phyloP scores from a whole-genome alignment of 2,113 vertebrate species.

The Crotophaga sulcirostris region DNA sequence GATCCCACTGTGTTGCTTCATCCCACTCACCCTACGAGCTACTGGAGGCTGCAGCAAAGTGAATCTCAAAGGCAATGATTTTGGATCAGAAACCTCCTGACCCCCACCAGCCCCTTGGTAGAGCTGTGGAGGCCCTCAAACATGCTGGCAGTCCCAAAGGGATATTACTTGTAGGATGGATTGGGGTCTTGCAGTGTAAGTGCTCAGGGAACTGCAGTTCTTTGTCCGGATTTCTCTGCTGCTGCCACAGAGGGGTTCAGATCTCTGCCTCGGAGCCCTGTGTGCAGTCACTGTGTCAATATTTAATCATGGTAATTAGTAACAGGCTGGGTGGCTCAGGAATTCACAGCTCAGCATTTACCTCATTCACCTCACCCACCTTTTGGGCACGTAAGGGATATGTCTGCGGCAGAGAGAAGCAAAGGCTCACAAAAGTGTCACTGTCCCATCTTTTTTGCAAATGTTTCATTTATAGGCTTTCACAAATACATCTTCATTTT shows the following conservation, averaged over 20 bases:
- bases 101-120: not conserved
- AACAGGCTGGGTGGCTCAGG: constrained; percentile 45
- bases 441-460: not conserved
- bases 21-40: fast-evolving
- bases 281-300: constrained; percentile 52
- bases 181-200: not conserved
- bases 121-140: not conserved
- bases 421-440: not conserved
- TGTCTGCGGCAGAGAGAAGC: not conserved
- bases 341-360: constrained; percentile 49
- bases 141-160: not conserved
- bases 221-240: constrained; percentile 5
- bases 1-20: not conserved
- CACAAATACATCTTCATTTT: not conserved
- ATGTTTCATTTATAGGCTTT: not conserved
- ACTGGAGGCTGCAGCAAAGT: not conserved
- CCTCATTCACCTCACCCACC: not conserved
- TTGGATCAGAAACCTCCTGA: not conserved
- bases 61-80: not conserved
- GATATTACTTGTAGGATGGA: not conserved
- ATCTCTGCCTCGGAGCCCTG: constrained; percentile 17
- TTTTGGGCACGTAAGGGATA: not conserved
- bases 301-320: constrained; percentile 58
- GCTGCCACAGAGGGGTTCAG: not conserved
- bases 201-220: not conserved